These are phyloP conservation scores for Hippocampus kuda DNA, from an alignment of 2,797 vertebrate species.

Conservation along the genomic window DNA sequence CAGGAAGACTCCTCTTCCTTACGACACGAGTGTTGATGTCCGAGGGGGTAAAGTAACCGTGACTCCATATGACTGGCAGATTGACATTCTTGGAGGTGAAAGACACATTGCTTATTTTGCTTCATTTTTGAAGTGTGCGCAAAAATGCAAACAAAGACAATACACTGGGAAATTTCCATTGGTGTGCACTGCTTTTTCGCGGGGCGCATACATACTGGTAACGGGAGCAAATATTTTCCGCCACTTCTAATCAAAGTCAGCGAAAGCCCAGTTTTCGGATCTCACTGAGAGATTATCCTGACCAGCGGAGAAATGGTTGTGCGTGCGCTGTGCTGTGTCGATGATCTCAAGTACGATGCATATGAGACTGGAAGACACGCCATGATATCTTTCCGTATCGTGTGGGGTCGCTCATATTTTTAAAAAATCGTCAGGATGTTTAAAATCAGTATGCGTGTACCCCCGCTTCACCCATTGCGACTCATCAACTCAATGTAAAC, in stretches of 20 bases:
- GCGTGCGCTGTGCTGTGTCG: background rate
- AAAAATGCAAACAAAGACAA: slow-evolving; percentile 13
- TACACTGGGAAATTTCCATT: slow-evolving; percentile 11
- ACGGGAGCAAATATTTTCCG: background rate
- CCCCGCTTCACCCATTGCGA: slow-evolving; percentile 18
- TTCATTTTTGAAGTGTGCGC: slow-evolving; percentile 28
- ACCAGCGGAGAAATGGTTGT: background rate
- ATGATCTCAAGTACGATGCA: background rate
- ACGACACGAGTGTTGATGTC: slow-evolving; percentile 4
- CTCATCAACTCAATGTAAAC: slow-evolving; percentile 34
- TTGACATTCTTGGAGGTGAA: slow-evolving; percentile 29
- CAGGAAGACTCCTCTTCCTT: slow-evolving; percentile 4
- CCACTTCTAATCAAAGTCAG: background rate
- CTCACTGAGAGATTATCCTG: background rate
- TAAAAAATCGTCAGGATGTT: background rate
- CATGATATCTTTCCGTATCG: background rate
- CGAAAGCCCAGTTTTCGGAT: background rate
- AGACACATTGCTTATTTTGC: slow-evolving; percentile 27
- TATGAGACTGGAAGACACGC: background rate
- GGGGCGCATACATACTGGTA: background rate
- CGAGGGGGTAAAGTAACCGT: slow-evolving; percentile 16
- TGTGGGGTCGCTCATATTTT: background rate
- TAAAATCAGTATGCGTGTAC: background rate
- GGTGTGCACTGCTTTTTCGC: slow-evolving; percentile 21
- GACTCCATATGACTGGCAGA: slow-evolving; percentile 12